Base-by-base conservation (phyloP, 2,888 invertebrate species). In the Thelaira solivaga region DNA sequence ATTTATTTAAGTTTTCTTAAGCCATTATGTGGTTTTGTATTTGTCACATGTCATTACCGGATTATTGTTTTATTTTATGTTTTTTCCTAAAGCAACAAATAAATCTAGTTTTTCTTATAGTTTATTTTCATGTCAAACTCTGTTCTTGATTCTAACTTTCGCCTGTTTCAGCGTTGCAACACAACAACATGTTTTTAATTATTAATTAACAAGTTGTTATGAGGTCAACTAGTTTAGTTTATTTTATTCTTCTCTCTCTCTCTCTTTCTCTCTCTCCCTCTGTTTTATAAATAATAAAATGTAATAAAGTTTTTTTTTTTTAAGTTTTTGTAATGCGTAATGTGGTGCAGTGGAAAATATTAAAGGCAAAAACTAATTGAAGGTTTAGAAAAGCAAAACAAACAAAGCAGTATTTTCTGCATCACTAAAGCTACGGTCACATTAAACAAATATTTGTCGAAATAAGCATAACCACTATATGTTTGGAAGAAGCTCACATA, bases 211-310 rank as follows among this genome's bases (percentile, higher is more conserved):
- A 77, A 73, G 55, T 62, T 49, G 39, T 77, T 73, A 68, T 71
- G 69, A 78, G 78, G 78, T 78, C 74, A 78, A 74, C 78, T 61
- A 49, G 78, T 78, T 74, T 43, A 41, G 62, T 45, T 49, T 43
- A 10, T 41, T 43, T 71, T 51, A 45, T 41, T 11, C n/a, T n/a
- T n/a, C n/a, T n/a, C n/a, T n/a, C n/a, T n/a, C n/a, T n/a, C n/a
- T n/a, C n/a, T n/a, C n/a, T 13, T 1, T 20, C 10, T 47, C 4
- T 47, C 22, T 59, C 4, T 20, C 31, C 39, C 39, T 49, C 2
- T 29, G 13, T 36, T 2, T 36, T 4, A 1, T 59, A 29, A 43
- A 45, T 45, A 20, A n/a, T n/a, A n/a, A n/a, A n/a, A n/a, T 61
- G 20, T 45, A 22, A 20, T 45, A 22, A 2, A 13, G 4, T 13